Evolutionary conservation across 64 coral and sea anemone genomes (phyloP).

Genomic region (Cladopsammia gracilis): DNA sequence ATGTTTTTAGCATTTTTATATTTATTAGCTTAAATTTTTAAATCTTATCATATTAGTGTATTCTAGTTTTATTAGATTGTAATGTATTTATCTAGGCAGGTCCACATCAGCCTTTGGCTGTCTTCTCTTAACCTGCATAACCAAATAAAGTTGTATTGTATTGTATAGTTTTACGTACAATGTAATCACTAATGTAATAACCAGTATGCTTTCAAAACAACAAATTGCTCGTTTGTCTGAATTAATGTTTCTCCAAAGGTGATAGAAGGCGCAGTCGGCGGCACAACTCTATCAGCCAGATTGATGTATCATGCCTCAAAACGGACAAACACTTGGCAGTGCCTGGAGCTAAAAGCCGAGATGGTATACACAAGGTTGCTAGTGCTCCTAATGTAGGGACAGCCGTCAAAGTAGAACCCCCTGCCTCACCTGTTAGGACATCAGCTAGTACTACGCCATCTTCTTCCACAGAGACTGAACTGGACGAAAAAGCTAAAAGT

Average conservation of each 20-base stretch:
- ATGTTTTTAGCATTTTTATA: no score
- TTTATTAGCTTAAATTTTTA: no score
- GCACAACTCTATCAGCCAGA: conserved; percentile 90
- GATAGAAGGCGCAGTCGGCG: conserved; percentile 92
- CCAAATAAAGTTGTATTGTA: no score
- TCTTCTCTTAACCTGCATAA: no score
- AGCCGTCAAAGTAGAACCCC: conserved; percentile 64
- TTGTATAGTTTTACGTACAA: no score
- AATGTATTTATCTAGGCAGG: no score
- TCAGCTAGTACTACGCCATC: conserved; percentile 91
- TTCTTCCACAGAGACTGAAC: conserved; percentile 79
- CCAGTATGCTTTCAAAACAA: no score
- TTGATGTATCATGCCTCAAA: conserved; percentile 55
- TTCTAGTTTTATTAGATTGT: no score
- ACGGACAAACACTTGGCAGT: conserved; percentile 31
- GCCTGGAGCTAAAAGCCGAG: conserved; percentile 27
- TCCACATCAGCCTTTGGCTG: no score
- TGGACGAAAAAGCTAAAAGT: conserved; percentile 83
- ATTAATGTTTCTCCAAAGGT: conserved; percentile 25
- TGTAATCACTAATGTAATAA: no score
- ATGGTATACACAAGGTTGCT: conserved; percentile 64
- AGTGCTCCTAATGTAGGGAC: conserved; percentile 75
- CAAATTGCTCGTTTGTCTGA: no score
- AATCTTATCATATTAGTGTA: no score
- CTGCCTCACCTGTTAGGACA: conserved; percentile 82